Conservation (phyloP, 2,797 vertebrate genomes). For the Phataginus tetradactyla region DNA sequence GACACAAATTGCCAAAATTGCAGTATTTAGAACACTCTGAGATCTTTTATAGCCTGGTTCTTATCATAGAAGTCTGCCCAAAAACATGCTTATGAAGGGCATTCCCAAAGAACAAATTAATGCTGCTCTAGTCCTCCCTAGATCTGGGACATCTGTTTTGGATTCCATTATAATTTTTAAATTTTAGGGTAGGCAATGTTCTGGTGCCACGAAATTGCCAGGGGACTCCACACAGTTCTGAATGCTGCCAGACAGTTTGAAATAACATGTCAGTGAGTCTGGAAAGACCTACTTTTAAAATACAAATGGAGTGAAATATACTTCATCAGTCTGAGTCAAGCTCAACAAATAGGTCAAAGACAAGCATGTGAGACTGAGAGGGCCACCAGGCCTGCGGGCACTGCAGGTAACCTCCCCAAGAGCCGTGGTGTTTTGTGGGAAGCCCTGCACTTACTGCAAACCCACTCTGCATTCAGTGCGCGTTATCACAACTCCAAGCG, state of each 20-base stretch:
- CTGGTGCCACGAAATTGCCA: background rate
- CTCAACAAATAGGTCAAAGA: background rate
- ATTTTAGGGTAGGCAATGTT: background rate
- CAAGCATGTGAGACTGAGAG: background rate
- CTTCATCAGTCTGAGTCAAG: background rate
- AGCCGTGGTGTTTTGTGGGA: rapidly evolving
- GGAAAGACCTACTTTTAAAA: background rate
- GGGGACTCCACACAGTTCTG: background rate
- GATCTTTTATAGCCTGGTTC: conserved; percentile 63
- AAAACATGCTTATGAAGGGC: conserved; percentile 26
- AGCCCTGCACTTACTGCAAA: rapidly evolving
- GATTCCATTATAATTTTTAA: conserved; percentile 46
- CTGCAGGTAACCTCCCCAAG: rapidly evolving
- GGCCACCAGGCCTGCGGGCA: too few relatives aligned
- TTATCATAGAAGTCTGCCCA: conserved; percentile 54
- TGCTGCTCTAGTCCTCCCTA: conserved; percentile 29
- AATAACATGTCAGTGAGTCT: background rate
- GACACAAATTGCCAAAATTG: background rate
- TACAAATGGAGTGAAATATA: background rate
- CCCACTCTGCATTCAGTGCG: background rate
- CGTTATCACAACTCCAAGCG: too few relatives aligned
- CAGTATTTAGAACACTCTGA: conserved; percentile 18
- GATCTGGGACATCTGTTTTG: conserved; percentile 72
- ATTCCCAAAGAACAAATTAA: conserved; percentile 58
- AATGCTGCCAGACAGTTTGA: background rate